Base-by-base conservation (phyloP, 1,140 invertebrate species). In the Macrotrachela quadricornifera region DNA sequence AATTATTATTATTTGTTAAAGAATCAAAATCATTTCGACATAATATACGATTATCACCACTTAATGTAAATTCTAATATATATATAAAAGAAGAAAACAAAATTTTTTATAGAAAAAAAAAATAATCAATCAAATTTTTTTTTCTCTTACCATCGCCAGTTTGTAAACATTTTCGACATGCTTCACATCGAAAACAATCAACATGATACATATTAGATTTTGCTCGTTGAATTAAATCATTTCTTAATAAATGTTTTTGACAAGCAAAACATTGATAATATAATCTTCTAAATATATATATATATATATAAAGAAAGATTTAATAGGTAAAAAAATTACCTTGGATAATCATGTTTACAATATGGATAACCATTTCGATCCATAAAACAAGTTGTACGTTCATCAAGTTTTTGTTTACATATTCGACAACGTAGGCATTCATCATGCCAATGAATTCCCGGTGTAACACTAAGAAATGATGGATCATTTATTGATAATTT, bases 191-290 rank as follows among this genome's bases (percentile, higher is more conserved):
- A 74, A 97, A 96, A 71, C 91, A 97, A 66, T 92, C 84, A 64
- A 92, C 82, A 75, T 97, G 91, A 73, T 91, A 96, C 63, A 94
- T 90, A 71, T 87, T 87, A 73, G 79, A 85, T 64, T 85, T 82
- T 49, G 85, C 85, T 55, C 85, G 75, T 85, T 91, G 91, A 64
- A 91, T 86, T 68, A 86, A 83, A 70, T 91, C 86, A 70, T 80
- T 85, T 74, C 85, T 85, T 69, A 79, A 84, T 71, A 91, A 90
- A 57, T 79, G 80, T 59, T 77, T 72, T 54, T 80, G 81, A 71
- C 86, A 92, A 70, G 86, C 86, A 73, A 86, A 82, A 74, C 86
- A 92, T 72, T 90, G 90, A 56, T 84, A 84, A 67, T 90, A 92
- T 73, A 90, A 78, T 72, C 85, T 16, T 10, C 42, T 15, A 44